phyloP scores from a whole-genome alignment of 2,888 invertebrate species.

The Nephrocerus scutellatus region DNA sequence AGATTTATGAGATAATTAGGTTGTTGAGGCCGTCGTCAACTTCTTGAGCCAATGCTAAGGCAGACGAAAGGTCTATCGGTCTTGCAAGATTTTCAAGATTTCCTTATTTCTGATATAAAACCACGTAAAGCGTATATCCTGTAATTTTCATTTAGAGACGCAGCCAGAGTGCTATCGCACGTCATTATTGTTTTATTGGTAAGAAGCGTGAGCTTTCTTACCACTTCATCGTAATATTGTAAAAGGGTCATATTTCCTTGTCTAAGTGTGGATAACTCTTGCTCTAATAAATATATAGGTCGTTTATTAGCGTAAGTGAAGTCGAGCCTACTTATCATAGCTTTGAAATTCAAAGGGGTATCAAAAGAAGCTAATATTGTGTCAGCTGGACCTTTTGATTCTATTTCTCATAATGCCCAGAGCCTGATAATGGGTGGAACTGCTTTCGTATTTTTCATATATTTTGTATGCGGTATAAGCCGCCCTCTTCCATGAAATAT shows the following conservation, averaged over 20 bases:
- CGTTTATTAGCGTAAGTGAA: conserved; percentile 15
- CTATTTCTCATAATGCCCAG: conserved; percentile 19
- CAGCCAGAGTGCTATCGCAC: conserved; percentile 6
- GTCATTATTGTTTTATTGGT: conserved; percentile 12
- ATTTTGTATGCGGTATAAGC: conserved; percentile 15
- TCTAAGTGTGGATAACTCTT: conserved; percentile 16
- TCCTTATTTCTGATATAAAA: conserved; percentile 16
- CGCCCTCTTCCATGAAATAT: conserved; percentile 11
- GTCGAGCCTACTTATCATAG: conserved; percentile 16
- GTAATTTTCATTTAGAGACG: conserved; percentile 17
- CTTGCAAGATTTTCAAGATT: conserved; percentile 13
- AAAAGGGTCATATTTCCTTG: conserved; percentile 14
- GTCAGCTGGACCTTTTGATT: conserved; percentile 13
- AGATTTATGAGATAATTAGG: background rate
- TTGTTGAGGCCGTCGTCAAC: conserved; percentile 1
- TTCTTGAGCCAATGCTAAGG: conserved; percentile 5
- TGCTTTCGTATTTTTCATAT: conserved; percentile 11
- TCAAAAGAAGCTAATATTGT: conserved; percentile 13
- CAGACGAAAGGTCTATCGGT: conserved; percentile 5
- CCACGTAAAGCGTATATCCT: conserved; percentile 15
- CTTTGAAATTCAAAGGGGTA: conserved; percentile 18
- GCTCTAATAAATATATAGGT: conserved; percentile 18
- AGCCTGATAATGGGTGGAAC: conserved; percentile 16
- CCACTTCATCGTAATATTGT: conserved; percentile 17
- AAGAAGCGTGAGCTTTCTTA: conserved; percentile 11